Percentiles rank a stretch among this genome's conserved stretches.
Conservation (phyloP, 2,113 vertebrate genomes). For the Eubucco bourcierii region DNA sequence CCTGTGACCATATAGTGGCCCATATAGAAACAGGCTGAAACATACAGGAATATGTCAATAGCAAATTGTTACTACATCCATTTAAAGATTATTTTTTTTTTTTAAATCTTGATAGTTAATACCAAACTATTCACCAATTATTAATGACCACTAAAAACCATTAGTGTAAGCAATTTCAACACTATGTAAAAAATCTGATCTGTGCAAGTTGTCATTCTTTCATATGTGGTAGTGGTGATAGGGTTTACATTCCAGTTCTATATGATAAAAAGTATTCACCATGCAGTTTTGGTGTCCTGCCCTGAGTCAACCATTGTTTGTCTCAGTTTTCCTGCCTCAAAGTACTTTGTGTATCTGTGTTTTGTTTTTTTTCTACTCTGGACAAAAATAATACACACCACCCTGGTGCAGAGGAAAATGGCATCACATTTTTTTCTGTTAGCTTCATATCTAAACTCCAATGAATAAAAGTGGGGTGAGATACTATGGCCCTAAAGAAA, state of each 20-base stretch:
- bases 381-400: background rate
- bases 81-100: background rate
- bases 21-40: background rate
- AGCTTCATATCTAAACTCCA: background rate
- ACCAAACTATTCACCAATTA: background rate
- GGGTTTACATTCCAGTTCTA: background rate
- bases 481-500: background rate
- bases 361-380: background rate
- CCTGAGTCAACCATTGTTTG: background rate
- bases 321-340: background rate
- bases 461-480: background rate
- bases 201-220: background rate
- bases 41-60: background rate
- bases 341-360: background rate
- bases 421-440: background rate
- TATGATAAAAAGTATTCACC: background rate
- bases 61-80: background rate
- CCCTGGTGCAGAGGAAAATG: background rate
- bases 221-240: background rate
- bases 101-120: background rate
- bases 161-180: background rate
- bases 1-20: rapidly evolving
- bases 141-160: background rate
- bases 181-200: background rate
- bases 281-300: background rate